Base-by-base conservation (phyloP, 2,888 invertebrate genomes). In the Drosophila infuscata region DNA sequence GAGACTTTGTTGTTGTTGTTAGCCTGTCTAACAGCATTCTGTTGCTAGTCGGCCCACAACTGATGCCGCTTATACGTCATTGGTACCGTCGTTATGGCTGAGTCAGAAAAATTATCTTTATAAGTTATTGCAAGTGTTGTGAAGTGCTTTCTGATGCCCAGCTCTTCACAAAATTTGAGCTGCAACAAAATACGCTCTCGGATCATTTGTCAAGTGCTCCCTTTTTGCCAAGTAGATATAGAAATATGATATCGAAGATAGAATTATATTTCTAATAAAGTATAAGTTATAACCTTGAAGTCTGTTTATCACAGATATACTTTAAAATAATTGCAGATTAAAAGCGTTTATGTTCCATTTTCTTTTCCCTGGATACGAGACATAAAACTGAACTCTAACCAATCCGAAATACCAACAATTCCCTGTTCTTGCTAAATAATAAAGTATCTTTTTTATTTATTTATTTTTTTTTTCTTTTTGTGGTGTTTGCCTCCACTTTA, bases 91-190 rank as follows among this genome's bases (percentile, higher is more conserved):
- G 53, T 59, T 65, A 63, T 20, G 43, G 69, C 57, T 46, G 65
- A 70, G 65, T 70, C 77, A 66, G 61, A 69, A 62, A 87, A 80
- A 78, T 82, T 61, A 71, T 80, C 80, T 83, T 72, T 82, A 73
- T 87, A 78, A 83, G 82, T 87, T 74, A 80, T 78, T 74, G 68
- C 76, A 66, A 79, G 76, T 79, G 69, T 66, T 70, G 63, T 62
- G 53, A 54, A 73, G 61, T 60, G 62, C 48, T 58, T 75, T 60
- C 53, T 58, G 67, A 60, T 65, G 70, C 54, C 56, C 62, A 56
- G 56, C 30, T 43, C 68, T 53, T 43, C 32, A 20, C n/a, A 46
- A 75, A 75, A 61, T 66, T 75, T 53, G 32, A 30, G 35, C 60
- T 7, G 30, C 32, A 58, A 15, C 12, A 15, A 41, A n/a, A 41